A percentile compares a stretch with the other conserved stretches of the same genome.
phyloP scores from a whole-genome alignment of 2,797 vertebrate species.

The Ceyx erithaca region DNA sequence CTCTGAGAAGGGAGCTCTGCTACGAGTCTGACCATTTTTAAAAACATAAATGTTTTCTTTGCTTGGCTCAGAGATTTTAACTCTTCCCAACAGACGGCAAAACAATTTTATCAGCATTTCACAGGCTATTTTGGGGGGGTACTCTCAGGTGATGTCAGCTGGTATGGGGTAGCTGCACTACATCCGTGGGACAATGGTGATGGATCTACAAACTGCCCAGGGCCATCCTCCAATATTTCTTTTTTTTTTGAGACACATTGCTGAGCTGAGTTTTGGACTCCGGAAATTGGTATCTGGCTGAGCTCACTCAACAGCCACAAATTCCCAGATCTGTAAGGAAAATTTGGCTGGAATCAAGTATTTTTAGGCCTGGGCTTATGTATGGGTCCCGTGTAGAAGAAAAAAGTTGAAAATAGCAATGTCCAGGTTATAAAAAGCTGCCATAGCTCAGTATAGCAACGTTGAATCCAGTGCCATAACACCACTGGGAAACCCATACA shows the following conservation, averaged over 20 bases:
- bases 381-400: neutral
- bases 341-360: neutral
- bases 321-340: neutral
- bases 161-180: accelerated
- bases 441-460: neutral
- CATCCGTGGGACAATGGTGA: neutral
- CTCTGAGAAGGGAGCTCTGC: neutral
- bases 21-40: neutral
- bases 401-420: neutral
- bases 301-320: neutral
- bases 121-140: neutral
- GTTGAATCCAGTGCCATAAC: neutral
- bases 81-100: neutral
- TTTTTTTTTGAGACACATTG: neutral
- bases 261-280: neutral
- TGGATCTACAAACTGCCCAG: neutral
- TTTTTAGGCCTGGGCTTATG: neutral
- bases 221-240: neutral
- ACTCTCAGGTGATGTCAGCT: neutral
- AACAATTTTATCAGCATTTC: neutral
- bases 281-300: neutral
- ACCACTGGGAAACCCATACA: neutral
- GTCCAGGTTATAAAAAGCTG: neutral
- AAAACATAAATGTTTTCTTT: neutral
- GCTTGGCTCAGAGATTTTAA: neutral